Evolutionary conservation across 1,140 invertebrate species (phyloP).

Genomic region (Pseudomyrmex gracilis): DNA sequence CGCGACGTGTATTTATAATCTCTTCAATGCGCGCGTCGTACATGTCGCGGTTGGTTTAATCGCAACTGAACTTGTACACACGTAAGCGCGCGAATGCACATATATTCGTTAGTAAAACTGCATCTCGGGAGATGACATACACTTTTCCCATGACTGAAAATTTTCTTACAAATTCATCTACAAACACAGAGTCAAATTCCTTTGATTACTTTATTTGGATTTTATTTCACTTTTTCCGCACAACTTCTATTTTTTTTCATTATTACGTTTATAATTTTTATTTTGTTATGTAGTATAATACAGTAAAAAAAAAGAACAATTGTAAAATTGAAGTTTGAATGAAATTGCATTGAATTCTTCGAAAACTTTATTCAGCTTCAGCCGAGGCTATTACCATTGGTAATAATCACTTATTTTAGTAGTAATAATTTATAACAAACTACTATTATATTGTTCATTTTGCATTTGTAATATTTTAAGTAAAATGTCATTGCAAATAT

Average conservation of each 20-base stretch:
- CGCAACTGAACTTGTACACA: not conserved
- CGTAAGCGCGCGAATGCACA: not conserved
- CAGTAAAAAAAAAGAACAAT: not conserved
- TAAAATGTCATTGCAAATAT: no score
- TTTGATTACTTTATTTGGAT: not conserved
- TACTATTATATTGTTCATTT: no score
- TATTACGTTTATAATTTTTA: not conserved
- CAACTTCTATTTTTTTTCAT: not conserved
- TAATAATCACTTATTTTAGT: not conserved
- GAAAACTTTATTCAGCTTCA: no score
- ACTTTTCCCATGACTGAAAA: not conserved
- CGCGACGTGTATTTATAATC: conserved; percentile 23
- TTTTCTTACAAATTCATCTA: not conserved
- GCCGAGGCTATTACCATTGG: no score
- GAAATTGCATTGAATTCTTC: no score
- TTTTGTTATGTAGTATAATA: not conserved
- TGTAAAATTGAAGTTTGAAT: not conserved
- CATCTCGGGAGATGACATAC: not conserved
- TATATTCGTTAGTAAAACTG: not conserved
- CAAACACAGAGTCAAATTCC: not conserved
- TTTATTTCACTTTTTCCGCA: not conserved
- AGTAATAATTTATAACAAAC: no score
- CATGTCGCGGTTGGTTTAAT: conserved; percentile 22
- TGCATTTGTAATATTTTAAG: no score
- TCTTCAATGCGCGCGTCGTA: not conserved